Base-by-base conservation (phyloP, 64 coral and sea anemone genomes). In the Orbicella faveolata region DNA sequence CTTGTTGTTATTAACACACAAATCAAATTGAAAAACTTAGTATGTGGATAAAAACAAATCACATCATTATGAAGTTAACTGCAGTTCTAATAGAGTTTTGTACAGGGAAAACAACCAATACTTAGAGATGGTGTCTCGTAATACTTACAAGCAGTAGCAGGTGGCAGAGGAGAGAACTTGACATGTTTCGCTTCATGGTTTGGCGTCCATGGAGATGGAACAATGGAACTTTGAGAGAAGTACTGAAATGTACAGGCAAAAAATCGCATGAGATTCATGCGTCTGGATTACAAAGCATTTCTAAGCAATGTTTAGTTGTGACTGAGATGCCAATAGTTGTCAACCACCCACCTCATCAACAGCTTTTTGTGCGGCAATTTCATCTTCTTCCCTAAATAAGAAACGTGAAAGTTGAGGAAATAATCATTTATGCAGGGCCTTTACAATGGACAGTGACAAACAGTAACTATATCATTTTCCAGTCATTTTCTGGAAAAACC, bases 161-260 rank as follows among this genome's bases (percentile, higher is more conserved):
- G 94, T 4, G 97, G 97, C n/a, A 95, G 80, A 9, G 97, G 94
- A 75, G 97, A 99, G 63, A 99, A 99, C 36, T 94, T 99, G 17
- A 99, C 97, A 84, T 90, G 93, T 75, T 99, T 99, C 1, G 76
- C 79, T 72, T 88, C 87, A 51, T 89, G 88, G 74, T 95, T 90
- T 76, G 97, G 97, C 36, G 97, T 99, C 97, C 97, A 99, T 18
- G 97, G 97, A 65, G 97, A 99, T 30, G 97, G 97, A 36, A 99
- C 91, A 88, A 99, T 95, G 0, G 91, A 91, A 63, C 90, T 88
- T 83, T 96, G 97, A 61, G 97, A 99, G 74, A 99, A 99, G 51
- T 93, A 99, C 97, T 99, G 36, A 20, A 94, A 96, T 21, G 23
- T 69, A 23, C 64, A 44, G 53, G 86, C 83, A 62, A 36, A 44